Base-by-base conservation (phyloP, 2,888 invertebrate species). In the Mactromeris polynyma region DNA sequence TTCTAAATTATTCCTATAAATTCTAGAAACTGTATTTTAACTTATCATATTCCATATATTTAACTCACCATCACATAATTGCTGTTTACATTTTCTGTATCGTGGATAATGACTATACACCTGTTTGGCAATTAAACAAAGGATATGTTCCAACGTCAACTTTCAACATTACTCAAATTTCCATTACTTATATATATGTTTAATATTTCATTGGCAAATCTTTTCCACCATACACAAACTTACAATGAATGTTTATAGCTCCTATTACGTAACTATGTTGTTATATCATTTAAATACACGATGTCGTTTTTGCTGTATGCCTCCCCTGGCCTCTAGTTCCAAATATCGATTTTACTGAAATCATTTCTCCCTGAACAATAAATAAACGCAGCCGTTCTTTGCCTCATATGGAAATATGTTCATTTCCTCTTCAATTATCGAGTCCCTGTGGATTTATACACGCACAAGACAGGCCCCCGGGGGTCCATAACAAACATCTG, bases 381-480 rank as follows among this genome's bases (percentile, higher is more conserved):
- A 83, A 85, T 80, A 83, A 82, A 64, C 81, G 46, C 42, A 78
- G 77, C 42, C 46, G 33, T 58, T 64, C 81, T 85, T 86, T 85
- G 64, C 89, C 89, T 89, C 85, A 38, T 86, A 88, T 89, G 89
- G 89, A 87, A 87, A 88, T 89, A 88, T 83, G 85, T 88, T 89
- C 89, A 89, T 91, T 91, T 89, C 87, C 88, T 81, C 89, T 88
- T 86, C 86, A 89, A 91, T 91, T 87, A 91, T 73, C 4, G 42
- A 21, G 40, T 87, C 86, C 86, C 86, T 78, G 33, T 14, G 31
- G 86, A 58, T 78, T 38, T 42, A 31, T n/a, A 69, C 86, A 87
- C 82, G 86, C 91, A 89, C 86, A 80, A 64, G 83, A 88, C 86
- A 77, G 77, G 51, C 82, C 91, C 91, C 86, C 73, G 31, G 91